A percentile compares a stretch with the other conserved stretches of the same genome.
Evolutionary conservation across 2,888 invertebrate genomes (phyloP).

Genomic region (Melitaea athalia): DNA sequence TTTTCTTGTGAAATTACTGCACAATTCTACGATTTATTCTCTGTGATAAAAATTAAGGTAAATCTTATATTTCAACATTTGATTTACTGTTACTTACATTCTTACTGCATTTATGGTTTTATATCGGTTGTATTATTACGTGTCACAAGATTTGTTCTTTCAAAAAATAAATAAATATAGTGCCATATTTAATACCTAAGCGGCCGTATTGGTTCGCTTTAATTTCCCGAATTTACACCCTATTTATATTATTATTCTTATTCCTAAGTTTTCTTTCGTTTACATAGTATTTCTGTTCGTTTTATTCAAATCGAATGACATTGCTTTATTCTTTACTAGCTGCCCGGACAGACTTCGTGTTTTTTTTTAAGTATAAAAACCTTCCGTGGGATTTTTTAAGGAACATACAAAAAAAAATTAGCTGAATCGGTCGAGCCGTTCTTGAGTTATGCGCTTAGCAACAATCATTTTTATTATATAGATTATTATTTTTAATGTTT

Average conservation of each 20-base stretch:
- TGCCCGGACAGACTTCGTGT: no score
- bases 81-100: constrained; percentile 26
- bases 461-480: no score
- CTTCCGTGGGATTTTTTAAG: no score
- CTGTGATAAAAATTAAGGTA: constrained; percentile 40
- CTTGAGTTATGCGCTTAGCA: no score
- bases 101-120: constrained; percentile 32
- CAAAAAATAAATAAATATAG: constrained; percentile 34
- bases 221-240: not conserved
- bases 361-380: no score
- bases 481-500: no score
- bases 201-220: constrained; percentile 19
- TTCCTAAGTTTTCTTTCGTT: not conserved
- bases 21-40: constrained; percentile 37
- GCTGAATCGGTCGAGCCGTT: no score
- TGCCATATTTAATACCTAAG: constrained; percentile 33
- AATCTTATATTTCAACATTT: constrained; percentile 20
- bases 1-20: constrained; percentile 25
- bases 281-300: not conserved
- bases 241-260: not conserved
- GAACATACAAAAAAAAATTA: no score
- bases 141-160: constrained; percentile 2
- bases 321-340: no score
- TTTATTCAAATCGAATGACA: not conserved
- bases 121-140: not conserved